Evolutionary conservation across 2,888 invertebrate species (phyloP), one percentile per base, ranked within the genome.

Genomic region (Mantis religiosa): DNA sequence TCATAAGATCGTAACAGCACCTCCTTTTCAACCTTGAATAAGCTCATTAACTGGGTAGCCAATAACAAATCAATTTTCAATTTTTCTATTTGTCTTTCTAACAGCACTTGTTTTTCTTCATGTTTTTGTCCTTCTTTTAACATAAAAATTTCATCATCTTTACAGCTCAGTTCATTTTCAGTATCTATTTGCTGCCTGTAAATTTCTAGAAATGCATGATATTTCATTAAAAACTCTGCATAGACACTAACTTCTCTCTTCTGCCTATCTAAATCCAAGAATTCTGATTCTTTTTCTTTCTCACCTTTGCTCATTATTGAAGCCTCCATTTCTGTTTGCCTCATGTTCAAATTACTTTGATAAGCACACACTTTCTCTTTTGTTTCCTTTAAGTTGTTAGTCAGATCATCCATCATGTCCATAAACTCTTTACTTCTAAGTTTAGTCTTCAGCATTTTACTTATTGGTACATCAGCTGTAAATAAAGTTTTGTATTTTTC

Each of bases 51-150:
- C 30, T 34, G 28, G 30, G 41, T 71, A 15, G 82, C n/a, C 25
- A 85, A n/a, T 2, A 25, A 14, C n/a, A 85, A 82, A 28, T 82
- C 27, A 28, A 9, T 25, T 82, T 25, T 93, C 90, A 94, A 94
- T 0, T 94, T 93, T 87, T 94, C 94, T 91, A 95, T 96, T 88
- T 96, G 95, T 89, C 93, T 94, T 90, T 94, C 94, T 92, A 95
- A 92, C 90, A 94, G 94, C 25, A 93, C 91, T 41, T 91, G 90
- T 54, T 91, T 90, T 81, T 92, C 91, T 28, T 90, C 91, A 87
- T 91, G 91, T 87, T 91, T 91, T 20, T 91, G 88, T 25, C 92
- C 88, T 86, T 92, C 91, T 6, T 89, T 85, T 84, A 91, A 91
- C 27, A 92, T 89, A 82, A 91, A 90, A 88, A 89, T 90, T 47